Conservation (phyloP, 2,113 vertebrate genomes). For the Conger conger region DNA sequence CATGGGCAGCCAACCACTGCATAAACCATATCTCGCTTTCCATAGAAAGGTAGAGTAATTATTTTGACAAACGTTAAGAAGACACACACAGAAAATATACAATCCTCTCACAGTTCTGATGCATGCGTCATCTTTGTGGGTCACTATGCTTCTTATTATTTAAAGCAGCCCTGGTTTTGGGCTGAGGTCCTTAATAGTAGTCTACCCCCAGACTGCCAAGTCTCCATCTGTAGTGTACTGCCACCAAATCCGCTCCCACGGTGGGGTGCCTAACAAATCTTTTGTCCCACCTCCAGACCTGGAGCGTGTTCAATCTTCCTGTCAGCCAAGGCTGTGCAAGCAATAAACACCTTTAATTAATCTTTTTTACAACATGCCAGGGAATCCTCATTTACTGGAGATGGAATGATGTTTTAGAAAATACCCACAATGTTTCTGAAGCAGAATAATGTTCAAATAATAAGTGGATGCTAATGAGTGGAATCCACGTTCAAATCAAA, state of each 20-base stretch:
- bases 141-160: not conserved
- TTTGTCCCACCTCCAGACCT: not conserved
- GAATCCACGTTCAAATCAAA: too few relatives aligned
- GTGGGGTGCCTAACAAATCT: not conserved
- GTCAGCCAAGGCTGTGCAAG: not conserved
- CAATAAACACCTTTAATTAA: not conserved
- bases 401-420: not conserved
- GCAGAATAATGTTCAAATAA: too few relatives aligned
- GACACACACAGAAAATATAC: not conserved
- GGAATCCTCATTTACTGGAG: not conserved
- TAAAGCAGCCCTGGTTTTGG: too few relatives aligned
- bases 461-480: too few relatives aligned
- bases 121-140: not conserved
- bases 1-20: too few relatives aligned
- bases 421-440: not conserved
- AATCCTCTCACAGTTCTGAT: not conserved
- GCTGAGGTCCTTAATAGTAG: too few relatives aligned
- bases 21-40: too few relatives aligned
- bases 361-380: not conserved
- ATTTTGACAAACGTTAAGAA: not conserved
- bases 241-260: not conserved
- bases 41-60: not conserved
- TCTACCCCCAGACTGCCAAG: not conserved
- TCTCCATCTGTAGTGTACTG: not conserved
- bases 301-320: not conserved